Conservation (phyloP, 2,888 invertebrate species). For the Norana najaformis region DNA sequence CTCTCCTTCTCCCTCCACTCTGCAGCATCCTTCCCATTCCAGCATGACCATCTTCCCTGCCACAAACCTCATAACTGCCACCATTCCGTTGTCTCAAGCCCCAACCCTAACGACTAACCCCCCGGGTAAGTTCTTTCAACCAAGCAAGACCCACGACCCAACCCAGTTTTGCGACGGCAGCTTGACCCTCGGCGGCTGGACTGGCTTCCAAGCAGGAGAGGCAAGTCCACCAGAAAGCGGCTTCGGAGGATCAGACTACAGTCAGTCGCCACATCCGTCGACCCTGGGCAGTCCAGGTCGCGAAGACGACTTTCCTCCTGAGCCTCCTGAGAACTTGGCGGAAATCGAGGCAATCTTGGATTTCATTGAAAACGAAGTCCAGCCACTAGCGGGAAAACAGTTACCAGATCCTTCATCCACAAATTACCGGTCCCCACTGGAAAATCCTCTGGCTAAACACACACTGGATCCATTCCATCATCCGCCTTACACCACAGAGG, state of each 20-base stretch:
- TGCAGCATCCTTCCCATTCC: not conserved
- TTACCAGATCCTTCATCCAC: not conserved
- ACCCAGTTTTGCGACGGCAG: not conserved
- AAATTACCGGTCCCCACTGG: not conserved
- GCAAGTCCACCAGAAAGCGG: not conserved
- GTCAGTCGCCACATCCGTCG: not conserved
- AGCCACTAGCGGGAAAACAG: not conserved
- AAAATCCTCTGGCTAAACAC: not conserved
- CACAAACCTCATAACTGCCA: not conserved
- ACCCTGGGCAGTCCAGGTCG: not conserved
- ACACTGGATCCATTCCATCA: not conserved
- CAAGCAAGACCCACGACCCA: not conserved
- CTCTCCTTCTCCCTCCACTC: constrained; percentile 2
- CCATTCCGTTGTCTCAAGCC: not conserved
- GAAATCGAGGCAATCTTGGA: not conserved
- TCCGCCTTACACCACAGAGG: not conserved
- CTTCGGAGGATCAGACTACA: not conserved
- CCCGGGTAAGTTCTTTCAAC: not conserved
- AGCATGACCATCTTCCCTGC: not conserved
- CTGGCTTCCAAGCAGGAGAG: constrained; percentile 13
- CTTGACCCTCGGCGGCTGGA: not conserved
- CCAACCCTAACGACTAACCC: not conserved
- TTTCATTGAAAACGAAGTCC: not conserved
- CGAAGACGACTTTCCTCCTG: not conserved
- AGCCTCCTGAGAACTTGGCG: not conserved